Evolutionary conservation across 1,140 invertebrate species (phyloP), one percentile per base, ranked within the genome.

Genomic region (Caenorhabditis brenneri): DNA sequence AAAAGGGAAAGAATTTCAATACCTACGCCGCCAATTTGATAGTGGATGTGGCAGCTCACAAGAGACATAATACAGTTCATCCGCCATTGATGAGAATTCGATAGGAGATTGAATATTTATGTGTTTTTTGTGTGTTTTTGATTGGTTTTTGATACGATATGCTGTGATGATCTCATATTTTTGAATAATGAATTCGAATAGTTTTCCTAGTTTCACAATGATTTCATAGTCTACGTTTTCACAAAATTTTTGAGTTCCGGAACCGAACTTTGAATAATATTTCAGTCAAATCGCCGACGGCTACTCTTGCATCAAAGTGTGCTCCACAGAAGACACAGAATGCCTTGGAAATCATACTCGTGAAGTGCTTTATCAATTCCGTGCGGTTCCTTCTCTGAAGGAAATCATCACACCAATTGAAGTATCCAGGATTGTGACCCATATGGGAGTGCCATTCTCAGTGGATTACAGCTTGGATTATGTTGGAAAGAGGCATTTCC

Each of bases 301-400:
- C 12, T 90, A 90, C 69, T 90, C 90, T 10, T 90, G 89, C 55
- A 58, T 90, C 24, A 91, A 90, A 83, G 49, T 86, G 15, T 90
- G 89, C 80, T 49, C 79, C 33, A 15, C n/a, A 27, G 82, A 58
- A 12, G 89, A 90, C 65, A 39, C 49, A 27, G 49, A 33, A 16
- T 90, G 89, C 49, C 42, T 90, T 6, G 84, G 80, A 5, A 90
- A 90, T 74, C 83, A 84, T 22, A 90, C 89, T 7, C 81, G 82
- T 27, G 89, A 89, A 87, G 90, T 91, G 69, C 79, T 91, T 29
- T 91, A 88, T 36, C 90, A 91, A 78, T 90, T 90, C 80, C n/a
- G 88, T 1, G 81, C 88, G n/a, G 79, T 90, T 51, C 87, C 89
- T 3, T 87, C 86, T 19, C 53, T 87, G 81, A 55, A 82, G n/a